Percentiles rank a stretch among this genome's conserved stretches.
These are phyloP conservation scores for Hiodon alosoides DNA, from an alignment of 2,113 vertebrate genomes.

Conservation along the genomic window DNA sequence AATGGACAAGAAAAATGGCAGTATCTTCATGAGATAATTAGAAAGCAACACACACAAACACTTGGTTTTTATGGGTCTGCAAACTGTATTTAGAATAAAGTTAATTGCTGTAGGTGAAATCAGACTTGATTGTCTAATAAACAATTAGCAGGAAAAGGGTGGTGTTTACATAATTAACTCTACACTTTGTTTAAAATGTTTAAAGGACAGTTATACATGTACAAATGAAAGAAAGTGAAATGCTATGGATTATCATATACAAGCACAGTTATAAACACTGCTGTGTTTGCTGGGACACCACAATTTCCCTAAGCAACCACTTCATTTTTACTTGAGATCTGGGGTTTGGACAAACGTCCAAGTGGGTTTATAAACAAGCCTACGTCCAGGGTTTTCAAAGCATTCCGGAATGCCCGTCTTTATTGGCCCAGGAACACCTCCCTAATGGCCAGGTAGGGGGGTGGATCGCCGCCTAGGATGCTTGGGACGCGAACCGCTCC, in stretches of 20 bases:
- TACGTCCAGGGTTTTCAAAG: constrained; percentile 1
- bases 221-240: neutral
- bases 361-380: neutral
- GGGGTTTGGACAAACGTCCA: no score
- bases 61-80: constrained; percentile 51
- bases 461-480: no score
- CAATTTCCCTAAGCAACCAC: no score
- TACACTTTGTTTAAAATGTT: neutral
- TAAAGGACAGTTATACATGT: neutral
- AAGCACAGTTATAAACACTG: no score
- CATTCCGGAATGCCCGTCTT: neutral
- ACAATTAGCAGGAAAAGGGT: constrained; percentile 34
- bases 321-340: no score
- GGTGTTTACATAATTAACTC: constrained; percentile 15
- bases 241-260: neutral
- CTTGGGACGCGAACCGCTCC: no score
- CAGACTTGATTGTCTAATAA: constrained; percentile 35
- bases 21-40: constrained; percentile 52
- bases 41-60: constrained; percentile 28
- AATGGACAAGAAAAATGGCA: constrained; percentile 42
- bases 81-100: constrained; percentile 56
- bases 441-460: no score
- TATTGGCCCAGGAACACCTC: neutral
- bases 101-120: constrained; percentile 49
- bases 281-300: no score